phyloP scores from a whole-genome alignment of 2,113 vertebrate genomes.

The Megaptera novaeangliae region DNA sequence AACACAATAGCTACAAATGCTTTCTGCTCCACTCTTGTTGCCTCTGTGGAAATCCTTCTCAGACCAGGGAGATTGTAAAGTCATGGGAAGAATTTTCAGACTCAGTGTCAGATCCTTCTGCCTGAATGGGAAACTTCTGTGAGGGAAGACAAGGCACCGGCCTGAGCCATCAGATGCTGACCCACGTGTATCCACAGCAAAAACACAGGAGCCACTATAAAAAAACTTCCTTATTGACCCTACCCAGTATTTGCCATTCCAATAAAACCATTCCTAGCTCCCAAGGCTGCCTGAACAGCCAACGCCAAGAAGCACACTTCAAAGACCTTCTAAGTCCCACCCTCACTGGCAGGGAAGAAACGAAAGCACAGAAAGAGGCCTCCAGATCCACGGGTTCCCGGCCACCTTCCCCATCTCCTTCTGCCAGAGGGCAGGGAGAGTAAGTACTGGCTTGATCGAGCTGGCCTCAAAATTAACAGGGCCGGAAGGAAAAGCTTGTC shows the following conservation, averaged over 20 bases:
- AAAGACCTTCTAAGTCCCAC: neutral
- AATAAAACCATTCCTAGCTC: neutral
- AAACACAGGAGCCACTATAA: neutral
- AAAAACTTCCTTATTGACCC: neutral
- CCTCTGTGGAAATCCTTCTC: slow-evolving; percentile 13
- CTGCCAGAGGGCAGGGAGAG: neutral
- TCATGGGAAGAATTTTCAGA: neutral
- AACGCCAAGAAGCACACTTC: neutral
- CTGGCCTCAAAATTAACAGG: neutral
- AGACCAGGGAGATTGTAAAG: neutral
- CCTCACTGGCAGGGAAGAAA: neutral
- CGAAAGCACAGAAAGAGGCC: neutral
- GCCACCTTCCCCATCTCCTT: neutral
- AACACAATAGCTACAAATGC: slow-evolving; percentile 37
- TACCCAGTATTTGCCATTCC: neutral
- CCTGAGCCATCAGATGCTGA: neutral
- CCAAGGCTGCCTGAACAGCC: neutral
- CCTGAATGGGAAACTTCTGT: neutral
- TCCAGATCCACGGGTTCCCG: neutral
- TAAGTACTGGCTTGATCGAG: neutral
- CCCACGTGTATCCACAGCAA: neutral
- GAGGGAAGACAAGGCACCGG: neutral
- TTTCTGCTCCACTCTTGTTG: neutral
- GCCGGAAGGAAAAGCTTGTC: neutral
- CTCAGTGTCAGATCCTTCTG: neutral